Conservation (phyloP, 1,140 invertebrate species). For the Drosophila virilis region DNA sequence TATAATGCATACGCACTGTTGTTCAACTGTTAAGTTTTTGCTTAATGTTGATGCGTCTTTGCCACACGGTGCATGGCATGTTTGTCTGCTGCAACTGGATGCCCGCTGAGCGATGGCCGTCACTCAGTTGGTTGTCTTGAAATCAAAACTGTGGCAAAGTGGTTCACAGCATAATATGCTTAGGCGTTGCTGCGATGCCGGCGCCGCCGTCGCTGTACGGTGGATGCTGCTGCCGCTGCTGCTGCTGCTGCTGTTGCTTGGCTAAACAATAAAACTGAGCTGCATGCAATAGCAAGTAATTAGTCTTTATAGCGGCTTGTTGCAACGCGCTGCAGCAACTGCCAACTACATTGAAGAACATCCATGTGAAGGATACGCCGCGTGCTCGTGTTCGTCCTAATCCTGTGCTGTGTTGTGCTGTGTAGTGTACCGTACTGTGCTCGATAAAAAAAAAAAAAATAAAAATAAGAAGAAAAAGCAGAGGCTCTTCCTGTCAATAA, state of each 20-base stretch:
- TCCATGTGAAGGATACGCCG: conserved; percentile 78
- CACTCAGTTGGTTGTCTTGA: conserved; percentile 65
- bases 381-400: conserved; percentile 52
- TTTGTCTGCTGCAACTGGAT: conserved; percentile 21
- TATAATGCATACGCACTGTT: conserved; percentile 8
- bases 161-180: conserved; percentile 21
- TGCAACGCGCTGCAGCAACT: conserved; percentile 69
- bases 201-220: not conserved
- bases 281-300: conserved; percentile 76
- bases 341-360: conserved; percentile 51
- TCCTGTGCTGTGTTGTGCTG: conserved; percentile 36
- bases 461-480: not conserved
- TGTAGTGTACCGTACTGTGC: not conserved
- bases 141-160: conserved; percentile 77
- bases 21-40: not conserved
- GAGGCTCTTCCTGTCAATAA: not conserved
- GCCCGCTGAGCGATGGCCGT: conserved; percentile 51
- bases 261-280: conserved; percentile 83
- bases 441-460: too few relatives aligned
- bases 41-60: not conserved
- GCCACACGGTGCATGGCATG: conserved; percentile 36
- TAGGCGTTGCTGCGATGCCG: conserved; percentile 32
- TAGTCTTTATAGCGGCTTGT: conserved; percentile 74
- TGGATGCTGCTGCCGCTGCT: conserved; percentile 29
- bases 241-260: conserved; percentile 30